Conservation (phyloP, 2,797 vertebrate species). For the Coendou prehensilis region DNA sequence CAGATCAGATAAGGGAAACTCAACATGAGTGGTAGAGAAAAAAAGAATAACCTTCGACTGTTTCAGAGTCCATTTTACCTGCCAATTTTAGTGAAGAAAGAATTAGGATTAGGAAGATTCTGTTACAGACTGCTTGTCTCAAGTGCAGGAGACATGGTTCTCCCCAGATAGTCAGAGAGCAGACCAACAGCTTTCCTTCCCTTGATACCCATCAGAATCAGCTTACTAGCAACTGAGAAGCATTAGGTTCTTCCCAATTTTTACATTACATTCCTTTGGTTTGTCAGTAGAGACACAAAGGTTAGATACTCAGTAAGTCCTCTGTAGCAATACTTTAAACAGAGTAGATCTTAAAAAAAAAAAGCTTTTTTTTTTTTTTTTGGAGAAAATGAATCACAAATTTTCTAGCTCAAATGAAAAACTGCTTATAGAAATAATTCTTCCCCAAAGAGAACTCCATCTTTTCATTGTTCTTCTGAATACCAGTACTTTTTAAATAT, state of each 20-base stretch:
- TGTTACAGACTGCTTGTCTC: background rate
- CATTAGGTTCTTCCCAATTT: background rate
- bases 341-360: background rate
- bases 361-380: background rate
- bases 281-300: background rate
- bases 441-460: slow-evolving; percentile 37
- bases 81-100: background rate
- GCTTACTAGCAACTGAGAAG: background rate
- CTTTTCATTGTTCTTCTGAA: slow-evolving; percentile 12
- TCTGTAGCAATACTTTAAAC: slow-evolving; percentile 20
- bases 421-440: slow-evolving; percentile 9
- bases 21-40: background rate
- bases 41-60: background rate
- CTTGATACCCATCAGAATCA: background rate
- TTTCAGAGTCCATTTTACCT: background rate
- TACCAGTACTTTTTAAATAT: slow-evolving; percentile 53
- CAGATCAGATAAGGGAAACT: background rate
- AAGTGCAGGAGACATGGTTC: background rate
- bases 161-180: background rate
- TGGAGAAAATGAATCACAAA: background rate
- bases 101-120: background rate
- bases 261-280: background rate
- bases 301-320: background rate
- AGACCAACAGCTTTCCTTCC: background rate
- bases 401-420: slow-evolving; percentile 16